Percentiles rank a stretch among this genome's conserved stretches.
Conservation (phyloP, 2,113 vertebrate species). For the Stegastes partitus region DNA sequence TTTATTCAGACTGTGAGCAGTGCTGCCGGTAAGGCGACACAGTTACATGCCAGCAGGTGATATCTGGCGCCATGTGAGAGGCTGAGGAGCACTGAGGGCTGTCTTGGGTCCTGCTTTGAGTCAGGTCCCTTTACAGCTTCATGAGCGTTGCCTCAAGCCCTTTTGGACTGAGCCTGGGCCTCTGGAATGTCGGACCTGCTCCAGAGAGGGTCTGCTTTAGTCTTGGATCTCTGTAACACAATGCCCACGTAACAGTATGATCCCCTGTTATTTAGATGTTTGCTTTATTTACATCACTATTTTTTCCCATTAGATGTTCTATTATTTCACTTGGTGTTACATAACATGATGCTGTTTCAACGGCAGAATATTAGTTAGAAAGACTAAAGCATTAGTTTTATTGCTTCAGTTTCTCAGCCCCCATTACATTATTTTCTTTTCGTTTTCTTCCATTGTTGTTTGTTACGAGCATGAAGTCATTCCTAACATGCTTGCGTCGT, state of each 20-base stretch:
- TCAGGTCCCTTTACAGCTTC: slow-evolving; percentile 15
- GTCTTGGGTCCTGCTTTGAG: slow-evolving; percentile 17
- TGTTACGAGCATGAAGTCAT: slow-evolving; percentile 9
- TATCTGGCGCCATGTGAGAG: not conserved
- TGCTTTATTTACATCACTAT: not conserved
- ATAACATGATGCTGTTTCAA: no score
- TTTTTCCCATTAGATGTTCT: not conserved
- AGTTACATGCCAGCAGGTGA: not conserved
- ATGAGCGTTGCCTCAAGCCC: not conserved
- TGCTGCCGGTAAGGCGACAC: not conserved
- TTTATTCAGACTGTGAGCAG: not conserved
- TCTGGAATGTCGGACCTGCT: slow-evolving; percentile 22
- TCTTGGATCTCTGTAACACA: not conserved
- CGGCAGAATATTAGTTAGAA: no score
- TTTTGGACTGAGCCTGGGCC: slow-evolving; percentile 2
- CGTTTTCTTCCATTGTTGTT: slow-evolving; percentile 7
- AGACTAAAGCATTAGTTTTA: not conserved
- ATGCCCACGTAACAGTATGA: not conserved
- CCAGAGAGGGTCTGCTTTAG: not conserved
- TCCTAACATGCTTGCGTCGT: not conserved
- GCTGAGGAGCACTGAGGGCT: not conserved
- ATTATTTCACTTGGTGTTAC: not conserved
- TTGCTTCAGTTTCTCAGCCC: not conserved
- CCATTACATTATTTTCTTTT: not conserved
- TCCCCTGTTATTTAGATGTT: not conserved